Percentiles rank a stretch among this genome's conserved stretches.
These are phyloP conservation scores for Buathra laborator DNA, from an alignment of 2,888 invertebrate species.

Conservation along the genomic window DNA sequence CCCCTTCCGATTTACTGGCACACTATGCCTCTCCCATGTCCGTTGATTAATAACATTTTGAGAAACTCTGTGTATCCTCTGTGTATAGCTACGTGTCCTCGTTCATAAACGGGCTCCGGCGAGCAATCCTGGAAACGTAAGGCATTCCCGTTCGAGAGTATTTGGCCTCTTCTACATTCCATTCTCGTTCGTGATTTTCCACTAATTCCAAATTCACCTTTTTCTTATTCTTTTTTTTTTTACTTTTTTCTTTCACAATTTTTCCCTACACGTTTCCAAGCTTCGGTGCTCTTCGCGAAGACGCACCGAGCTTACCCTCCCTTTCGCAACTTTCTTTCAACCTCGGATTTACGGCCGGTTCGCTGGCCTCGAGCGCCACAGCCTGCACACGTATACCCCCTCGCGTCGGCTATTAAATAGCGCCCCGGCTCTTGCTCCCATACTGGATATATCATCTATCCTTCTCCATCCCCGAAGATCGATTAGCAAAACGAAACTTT, in stretches of 20 bases:
- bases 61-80: neutral
- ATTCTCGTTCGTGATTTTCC: constrained; percentile 59
- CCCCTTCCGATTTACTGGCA: neutral
- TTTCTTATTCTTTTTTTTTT: constrained; percentile 28
- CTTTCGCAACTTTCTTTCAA: constrained; percentile 65
- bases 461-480: constrained; percentile 51
- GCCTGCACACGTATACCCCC: constrained; percentile 35
- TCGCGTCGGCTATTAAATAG: constrained; percentile 43
- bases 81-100: neutral
- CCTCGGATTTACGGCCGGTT: constrained; percentile 63
- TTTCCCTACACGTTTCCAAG: constrained; percentile 64
- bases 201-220: constrained; percentile 32
- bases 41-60: neutral
- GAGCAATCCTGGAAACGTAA: constrained; percentile 35
- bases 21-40: neutral
- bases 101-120: too few relatives aligned
- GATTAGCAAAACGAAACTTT: constrained; percentile 60
- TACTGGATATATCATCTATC: constrained; percentile 14
- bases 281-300: constrained; percentile 43
- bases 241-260: constrained; percentile 56
- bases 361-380: constrained; percentile 48
- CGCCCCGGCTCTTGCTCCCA: constrained; percentile 20
- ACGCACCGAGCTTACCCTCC: constrained; percentile 57
- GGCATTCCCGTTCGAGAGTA: constrained; percentile 42
- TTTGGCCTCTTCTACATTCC: constrained; percentile 57